Conservation (phyloP, 2,888 invertebrate genomes). For the Monopis laevigella region DNA sequence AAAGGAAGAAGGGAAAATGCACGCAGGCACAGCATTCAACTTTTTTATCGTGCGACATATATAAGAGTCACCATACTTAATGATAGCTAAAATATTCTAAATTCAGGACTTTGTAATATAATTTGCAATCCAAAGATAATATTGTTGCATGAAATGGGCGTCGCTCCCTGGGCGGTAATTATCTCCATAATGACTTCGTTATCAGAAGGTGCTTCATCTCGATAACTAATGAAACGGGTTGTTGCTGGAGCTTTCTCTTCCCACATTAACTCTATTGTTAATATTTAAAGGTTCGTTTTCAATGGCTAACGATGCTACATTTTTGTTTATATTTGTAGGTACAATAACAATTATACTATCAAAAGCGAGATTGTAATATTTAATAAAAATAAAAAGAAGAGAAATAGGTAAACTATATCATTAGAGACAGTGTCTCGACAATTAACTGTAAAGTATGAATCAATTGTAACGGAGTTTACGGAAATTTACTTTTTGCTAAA, state of each 20-base stretch:
- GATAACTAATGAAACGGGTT: conserved; percentile 36
- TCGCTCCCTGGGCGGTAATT: conserved; percentile 35
- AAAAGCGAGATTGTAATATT: neutral
- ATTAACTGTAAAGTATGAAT: neutral
- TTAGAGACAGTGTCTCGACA: conserved; percentile 1
- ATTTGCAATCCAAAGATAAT: neutral
- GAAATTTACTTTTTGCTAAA: conserved; percentile 9
- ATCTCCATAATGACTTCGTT: conserved; percentile 47
- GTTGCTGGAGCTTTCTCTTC: conserved; percentile 30
- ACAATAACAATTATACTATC: too few species aligned
- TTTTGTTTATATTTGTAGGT: too few species aligned
- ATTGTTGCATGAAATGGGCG: conserved; percentile 5
- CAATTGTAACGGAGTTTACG: conserved; percentile 4
- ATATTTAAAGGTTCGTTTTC: neutral
- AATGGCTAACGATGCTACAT: neutral
- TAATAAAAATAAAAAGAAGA: neutral
- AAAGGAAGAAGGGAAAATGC: too few species aligned
- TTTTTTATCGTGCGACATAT: too few species aligned
- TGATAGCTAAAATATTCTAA: neutral
- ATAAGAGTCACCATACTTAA: too few species aligned
- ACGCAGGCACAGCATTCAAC: too few species aligned
- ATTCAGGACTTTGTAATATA: neutral
- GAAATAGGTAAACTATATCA: neutral
- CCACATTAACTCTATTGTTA: conserved; percentile 22
- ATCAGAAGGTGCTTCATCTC: conserved; percentile 43